These are phyloP conservation scores for Streptopelia turtur DNA, from an alignment of 2,797 vertebrate genomes.

Conservation along the genomic window DNA sequence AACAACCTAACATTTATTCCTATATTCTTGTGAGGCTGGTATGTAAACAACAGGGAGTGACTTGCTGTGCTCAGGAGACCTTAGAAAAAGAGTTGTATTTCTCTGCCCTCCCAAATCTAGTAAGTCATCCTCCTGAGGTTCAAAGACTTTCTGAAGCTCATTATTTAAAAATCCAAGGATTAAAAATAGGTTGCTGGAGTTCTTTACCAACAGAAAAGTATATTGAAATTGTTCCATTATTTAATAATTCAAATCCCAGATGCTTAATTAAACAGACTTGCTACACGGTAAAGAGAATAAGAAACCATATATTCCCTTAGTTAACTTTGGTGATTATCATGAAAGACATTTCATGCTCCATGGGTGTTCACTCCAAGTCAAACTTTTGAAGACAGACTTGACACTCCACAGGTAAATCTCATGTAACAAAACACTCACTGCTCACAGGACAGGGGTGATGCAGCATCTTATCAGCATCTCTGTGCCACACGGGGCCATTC, in stretches of 20 bases:
- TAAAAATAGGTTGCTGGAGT: neutral
- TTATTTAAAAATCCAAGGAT: conserved; percentile 15
- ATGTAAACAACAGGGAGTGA: conserved; percentile 49
- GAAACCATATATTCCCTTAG: neutral
- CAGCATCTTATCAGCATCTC: neutral
- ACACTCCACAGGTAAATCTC: neutral
- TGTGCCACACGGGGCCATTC: neutral
- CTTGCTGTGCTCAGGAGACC: conserved; percentile 36
- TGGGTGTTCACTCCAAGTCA: neutral
- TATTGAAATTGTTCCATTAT: conserved; percentile 24
- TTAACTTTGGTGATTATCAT: neutral
- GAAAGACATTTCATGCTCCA: neutral
- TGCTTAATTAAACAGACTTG: conserved; percentile 64
- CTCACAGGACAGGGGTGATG: neutral
- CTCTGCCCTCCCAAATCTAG: neutral
- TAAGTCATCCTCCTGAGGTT: neutral
- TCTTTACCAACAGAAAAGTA: neutral
- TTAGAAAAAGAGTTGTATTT: conserved; percentile 41
- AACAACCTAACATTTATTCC: neutral
- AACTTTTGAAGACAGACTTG: neutral
- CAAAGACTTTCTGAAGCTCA: neutral
- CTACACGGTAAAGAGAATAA: conserved; percentile 11
- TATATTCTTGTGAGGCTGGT: neutral
- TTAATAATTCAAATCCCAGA: conserved; percentile 69
- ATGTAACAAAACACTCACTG: neutral